A percentile compares a stretch with the other conserved stretches of the same genome.
phyloP scores from a whole-genome alignment of 2,797 vertebrate genomes.

The Mus caroli region DNA sequence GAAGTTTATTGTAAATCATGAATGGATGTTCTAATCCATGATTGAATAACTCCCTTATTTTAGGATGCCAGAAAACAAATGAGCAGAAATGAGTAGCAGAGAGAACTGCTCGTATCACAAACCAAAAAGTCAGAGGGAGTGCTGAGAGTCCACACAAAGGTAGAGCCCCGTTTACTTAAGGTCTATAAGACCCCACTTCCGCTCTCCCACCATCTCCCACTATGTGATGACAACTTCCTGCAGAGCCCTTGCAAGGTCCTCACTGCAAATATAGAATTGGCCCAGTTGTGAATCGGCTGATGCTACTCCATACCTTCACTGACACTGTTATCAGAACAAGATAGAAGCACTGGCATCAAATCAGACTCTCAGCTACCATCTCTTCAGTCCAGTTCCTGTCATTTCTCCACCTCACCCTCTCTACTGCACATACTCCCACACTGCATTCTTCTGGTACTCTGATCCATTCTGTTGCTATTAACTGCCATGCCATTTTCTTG shows the following conservation, averaged over 20 bases:
- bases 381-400: neutral
- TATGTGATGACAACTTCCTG: neutral
- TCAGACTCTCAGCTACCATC: neutral
- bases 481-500: neutral
- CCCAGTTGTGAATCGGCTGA: neutral
- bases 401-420: neutral
- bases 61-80: too few relatives aligned
- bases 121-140: too few relatives aligned
- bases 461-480: neutral
- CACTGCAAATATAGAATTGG: neutral
- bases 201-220: too few relatives aligned
- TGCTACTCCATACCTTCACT: neutral
- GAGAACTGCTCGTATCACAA: neutral
- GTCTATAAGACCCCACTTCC: neutral
- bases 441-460: neutral
- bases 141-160: neutral
- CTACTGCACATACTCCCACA: neutral
- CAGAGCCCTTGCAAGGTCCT: neutral
- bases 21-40: neutral
- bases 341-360: accelerated
- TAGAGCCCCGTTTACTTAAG: neutral
- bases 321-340: neutral
- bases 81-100: neutral
- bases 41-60: neutral
- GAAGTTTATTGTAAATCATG: neutral